Percentiles rank a stretch among this genome's conserved stretches.
phyloP scores from a whole-genome alignment of 2,113 vertebrate genomes.

The Cyprinodon tularosa region DNA sequence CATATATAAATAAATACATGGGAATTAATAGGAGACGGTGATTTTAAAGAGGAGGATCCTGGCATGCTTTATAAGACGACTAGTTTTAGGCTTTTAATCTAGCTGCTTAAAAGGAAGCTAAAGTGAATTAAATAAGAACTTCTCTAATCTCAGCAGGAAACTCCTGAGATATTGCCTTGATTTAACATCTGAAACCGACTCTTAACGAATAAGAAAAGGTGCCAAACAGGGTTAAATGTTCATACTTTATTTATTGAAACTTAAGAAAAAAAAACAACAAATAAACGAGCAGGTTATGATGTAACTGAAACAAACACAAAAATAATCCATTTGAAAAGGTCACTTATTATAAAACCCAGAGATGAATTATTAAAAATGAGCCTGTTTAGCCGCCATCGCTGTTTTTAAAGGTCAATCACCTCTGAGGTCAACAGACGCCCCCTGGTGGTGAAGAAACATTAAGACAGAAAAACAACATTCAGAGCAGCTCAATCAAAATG shows the following conservation, averaged over 20 bases:
- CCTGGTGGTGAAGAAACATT: not conserved
- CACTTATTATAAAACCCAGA: conserved; percentile 85
- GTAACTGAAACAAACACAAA: conserved; percentile 81
- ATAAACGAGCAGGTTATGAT: conserved; percentile 72
- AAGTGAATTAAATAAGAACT: too few relatives aligned
- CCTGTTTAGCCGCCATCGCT: too few relatives aligned
- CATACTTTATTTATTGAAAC: conserved; percentile 75
- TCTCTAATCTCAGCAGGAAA: too few relatives aligned
- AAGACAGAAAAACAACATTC: not conserved
- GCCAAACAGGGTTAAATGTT: not conserved
- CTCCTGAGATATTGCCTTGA: too few relatives aligned
- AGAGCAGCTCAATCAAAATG: not conserved
- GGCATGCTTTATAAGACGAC: too few relatives aligned
- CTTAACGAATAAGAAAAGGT: not conserved
- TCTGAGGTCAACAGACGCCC: not conserved
- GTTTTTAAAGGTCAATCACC: too few relatives aligned
- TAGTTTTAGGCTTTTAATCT: too few relatives aligned
- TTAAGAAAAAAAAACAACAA: conserved; percentile 66
- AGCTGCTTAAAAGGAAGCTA: too few relatives aligned
- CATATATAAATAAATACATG: too few relatives aligned
- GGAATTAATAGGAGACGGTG: too few relatives aligned
- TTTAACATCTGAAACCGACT: not conserved
- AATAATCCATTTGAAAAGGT: conserved; percentile 80
- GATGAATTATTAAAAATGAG: conserved; percentile 20
- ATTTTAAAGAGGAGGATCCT: too few relatives aligned